Percentiles rank a stretch among this genome's conserved stretches.
Evolutionary conservation across 2,113 vertebrate genomes (phyloP).

Genomic region (Elephantulus edwardii): DNA sequence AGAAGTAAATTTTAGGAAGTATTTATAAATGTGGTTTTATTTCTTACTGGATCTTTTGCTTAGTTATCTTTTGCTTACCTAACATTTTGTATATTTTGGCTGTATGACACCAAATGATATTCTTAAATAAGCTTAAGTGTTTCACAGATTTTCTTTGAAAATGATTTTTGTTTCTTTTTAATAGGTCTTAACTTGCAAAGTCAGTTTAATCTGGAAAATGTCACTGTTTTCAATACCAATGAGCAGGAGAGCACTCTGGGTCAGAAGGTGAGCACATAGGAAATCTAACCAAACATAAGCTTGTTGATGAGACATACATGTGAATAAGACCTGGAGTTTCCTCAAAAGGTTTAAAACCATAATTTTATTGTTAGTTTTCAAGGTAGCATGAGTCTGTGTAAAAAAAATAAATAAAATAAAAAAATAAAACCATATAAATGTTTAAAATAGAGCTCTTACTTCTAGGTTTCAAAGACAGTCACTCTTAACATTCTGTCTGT

Average conservation of each 20-base stretch:
- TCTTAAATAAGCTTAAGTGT: slow-evolving; percentile 9
- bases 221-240: slow-evolving; percentile 98
- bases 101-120: background rate
- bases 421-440: no score
- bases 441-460: slow-evolving; percentile 13
- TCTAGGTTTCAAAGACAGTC: background rate
- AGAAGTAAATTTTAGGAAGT: slow-evolving; percentile 40
- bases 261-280: slow-evolving; percentile 89
- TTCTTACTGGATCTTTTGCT: slow-evolving; percentile 55
- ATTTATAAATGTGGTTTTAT: slow-evolving; percentile 44
- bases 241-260: slow-evolving; percentile 97
- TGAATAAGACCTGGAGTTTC: background rate
- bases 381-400: slow-evolving; percentile 1
- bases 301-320: background rate
- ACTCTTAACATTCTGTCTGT: background rate
- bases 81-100: slow-evolving; percentile 33
- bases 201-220: slow-evolving; percentile 98
- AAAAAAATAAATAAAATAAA: slow-evolving; percentile 19
- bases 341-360: background rate
- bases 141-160: slow-evolving; percentile 53
- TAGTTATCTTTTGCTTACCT: slow-evolving; percentile 35
- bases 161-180: slow-evolving; percentile 1
- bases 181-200: slow-evolving; percentile 98
- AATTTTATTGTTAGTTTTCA: slow-evolving; percentile 36
- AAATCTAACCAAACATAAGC: background rate